Evolutionary conservation across 2,797 vertebrate genomes (phyloP).

Genomic region (Pterois miles): DNA sequence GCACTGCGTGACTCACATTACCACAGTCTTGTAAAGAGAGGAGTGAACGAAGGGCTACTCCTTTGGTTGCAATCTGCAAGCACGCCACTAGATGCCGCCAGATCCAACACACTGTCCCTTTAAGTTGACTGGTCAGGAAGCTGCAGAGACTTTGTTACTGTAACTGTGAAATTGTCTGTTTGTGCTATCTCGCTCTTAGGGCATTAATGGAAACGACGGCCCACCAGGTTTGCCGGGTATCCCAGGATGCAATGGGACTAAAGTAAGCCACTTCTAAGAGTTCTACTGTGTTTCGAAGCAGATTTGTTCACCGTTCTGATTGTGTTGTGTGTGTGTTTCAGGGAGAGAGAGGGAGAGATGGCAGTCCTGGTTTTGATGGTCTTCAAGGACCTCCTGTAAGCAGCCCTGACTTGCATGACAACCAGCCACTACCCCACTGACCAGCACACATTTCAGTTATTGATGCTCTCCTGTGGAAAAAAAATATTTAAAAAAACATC

Average conservation of each 20-base stretch:
- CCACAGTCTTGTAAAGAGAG: too few species aligned
- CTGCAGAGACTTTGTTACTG: not conserved
- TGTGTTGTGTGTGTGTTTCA: conserved; percentile 58
- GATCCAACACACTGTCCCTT: too few species aligned
- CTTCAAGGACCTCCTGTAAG: conserved; percentile 89
- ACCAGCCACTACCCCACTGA: not conserved
- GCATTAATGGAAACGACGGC: conserved; percentile 96
- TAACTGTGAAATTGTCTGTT: not conserved
- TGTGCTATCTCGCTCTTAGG: conserved; percentile 76
- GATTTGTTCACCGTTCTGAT: conserved; percentile 7
- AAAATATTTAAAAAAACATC: not conserved
- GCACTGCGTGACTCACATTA: too few species aligned
- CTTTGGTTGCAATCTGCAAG: too few species aligned
- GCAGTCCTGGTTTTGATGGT: conserved; percentile 86
- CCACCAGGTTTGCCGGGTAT: conserved; percentile 90
- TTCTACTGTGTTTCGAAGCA: not conserved
- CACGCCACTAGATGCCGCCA: too few species aligned
- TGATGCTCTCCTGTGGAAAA: not conserved
- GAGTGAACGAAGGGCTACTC: too few species aligned
- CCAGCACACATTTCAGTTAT: not conserved
- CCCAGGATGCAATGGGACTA: conserved; percentile 98
- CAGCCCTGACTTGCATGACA: not conserved
- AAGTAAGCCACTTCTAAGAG: conserved; percentile 80
- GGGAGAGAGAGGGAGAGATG: conserved; percentile 92
- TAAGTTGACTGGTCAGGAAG: not conserved